These are phyloP conservation scores for Orchesellides sinensis DNA, from an alignment of 2,888 invertebrate genomes.

Conservation along the genomic window DNA sequence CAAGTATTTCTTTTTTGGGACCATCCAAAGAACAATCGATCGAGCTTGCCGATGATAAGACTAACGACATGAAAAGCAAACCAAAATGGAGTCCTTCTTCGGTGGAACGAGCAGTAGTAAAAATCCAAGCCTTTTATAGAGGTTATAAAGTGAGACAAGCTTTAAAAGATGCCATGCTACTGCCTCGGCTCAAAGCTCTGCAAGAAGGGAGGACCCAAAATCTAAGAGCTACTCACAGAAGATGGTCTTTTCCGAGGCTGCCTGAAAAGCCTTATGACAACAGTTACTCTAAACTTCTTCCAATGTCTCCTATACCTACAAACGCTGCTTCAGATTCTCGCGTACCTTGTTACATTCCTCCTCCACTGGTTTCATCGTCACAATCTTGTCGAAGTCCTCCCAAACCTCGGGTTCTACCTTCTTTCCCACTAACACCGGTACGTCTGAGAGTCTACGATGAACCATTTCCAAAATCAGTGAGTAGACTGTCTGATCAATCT, in stretches of 20 bases:
- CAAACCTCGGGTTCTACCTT: slow-evolving; percentile 14
- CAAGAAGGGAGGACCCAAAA: neutral
- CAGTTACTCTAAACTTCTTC: slow-evolving; percentile 10
- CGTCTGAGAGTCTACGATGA: slow-evolving; percentile 61
- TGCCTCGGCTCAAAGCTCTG: no score
- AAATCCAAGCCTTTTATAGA: slow-evolving; percentile 67
- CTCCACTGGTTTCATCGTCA: slow-evolving; percentile 37
- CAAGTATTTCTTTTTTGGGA: no score
- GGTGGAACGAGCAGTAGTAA: slow-evolving; percentile 49
- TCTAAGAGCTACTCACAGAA: neutral
- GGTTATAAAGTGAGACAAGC: slow-evolving; percentile 65
- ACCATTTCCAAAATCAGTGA: slow-evolving; percentile 65
- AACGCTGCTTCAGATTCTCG: neutral
- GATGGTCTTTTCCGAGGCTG: slow-evolving; percentile 33
- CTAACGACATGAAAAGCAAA: neutral
- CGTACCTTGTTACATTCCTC: slow-evolving; percentile 38
- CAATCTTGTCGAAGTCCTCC: slow-evolving; percentile 2
- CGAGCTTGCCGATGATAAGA: neutral
- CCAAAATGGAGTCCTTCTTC: neutral
- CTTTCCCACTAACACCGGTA: slow-evolving; percentile 18
- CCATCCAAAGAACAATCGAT: no score
- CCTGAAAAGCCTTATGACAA: slow-evolving; percentile 60
- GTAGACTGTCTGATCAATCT: neutral
- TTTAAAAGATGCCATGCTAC: slow-evolving; percentile 61
- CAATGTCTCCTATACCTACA: slow-evolving; percentile 22